Base-by-base conservation (phyloP, 2,888 invertebrate genomes). In the Helicoverpa assulta region DNA sequence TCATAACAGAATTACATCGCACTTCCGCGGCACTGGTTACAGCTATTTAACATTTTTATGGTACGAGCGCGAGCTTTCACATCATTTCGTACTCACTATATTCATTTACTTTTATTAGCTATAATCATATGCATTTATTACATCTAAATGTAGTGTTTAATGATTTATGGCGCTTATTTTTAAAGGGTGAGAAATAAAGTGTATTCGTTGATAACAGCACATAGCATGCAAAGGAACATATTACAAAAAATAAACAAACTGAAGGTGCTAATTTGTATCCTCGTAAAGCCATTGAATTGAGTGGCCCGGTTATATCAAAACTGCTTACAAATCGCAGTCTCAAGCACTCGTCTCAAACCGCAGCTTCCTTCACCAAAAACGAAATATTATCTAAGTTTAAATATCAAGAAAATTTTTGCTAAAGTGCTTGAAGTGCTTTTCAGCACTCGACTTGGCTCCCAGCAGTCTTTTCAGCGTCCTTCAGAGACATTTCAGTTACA, bases 401-500 rank as follows among this genome's bases (percentile, higher is more conserved):
- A 81, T 72, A 63, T 72, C 73, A 62, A 63, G 66, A 77, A 77
- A 71, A 66, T 78, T 78, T 62, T 29, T 66, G 53, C 61, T 47
- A 37, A 77, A 78, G 62, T 63, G 78, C 59, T 78, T 81, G 52
- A 73, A 81, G 77, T 33, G 67, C 61, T 73, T 78, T 76, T 51
- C 67, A 78, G 79, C 73, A 54, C 78, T 81, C 43, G 61, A 78
- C 79, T 78, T 72, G 79, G 61, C 60, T 73, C 82, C 63, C 78
- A 73, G 73, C 78, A 67, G 77, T 62, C 77, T 81, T 78, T 78
- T 78, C 82, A 78, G 73, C 61, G 62, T 58, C 10, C 72, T 73
- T 67, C 65, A 82, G 73, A 79, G 75, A 83, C 78, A 83, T 75
- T 65, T 69, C 81, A 68, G 81, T 74, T 69, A 80, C 78, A 82